Percentiles rank a stretch among this genome's conserved stretches.
Conservation (phyloP, 2,113 vertebrate genomes). For the Brachypteracias leptosomus region DNA sequence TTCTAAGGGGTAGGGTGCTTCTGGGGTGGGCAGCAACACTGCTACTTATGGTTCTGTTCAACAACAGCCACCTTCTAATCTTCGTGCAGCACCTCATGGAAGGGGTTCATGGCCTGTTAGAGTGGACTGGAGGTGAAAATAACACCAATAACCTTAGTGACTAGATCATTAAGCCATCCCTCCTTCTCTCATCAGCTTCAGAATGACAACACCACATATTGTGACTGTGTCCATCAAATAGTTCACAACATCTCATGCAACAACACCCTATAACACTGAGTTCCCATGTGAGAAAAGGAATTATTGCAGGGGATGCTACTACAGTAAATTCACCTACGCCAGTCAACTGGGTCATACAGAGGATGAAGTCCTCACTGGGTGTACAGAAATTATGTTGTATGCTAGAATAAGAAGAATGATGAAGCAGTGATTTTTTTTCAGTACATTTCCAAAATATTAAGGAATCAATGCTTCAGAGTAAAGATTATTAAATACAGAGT, state of each 20-base stretch:
- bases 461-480: neutral
- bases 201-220: too few species aligned
- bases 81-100: neutral
- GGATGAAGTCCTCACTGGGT: neutral
- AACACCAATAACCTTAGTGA: neutral
- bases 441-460: neutral
- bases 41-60: too few species aligned
- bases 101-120: too few species aligned
- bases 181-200: neutral
- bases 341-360: neutral
- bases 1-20: neutral
- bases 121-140: neutral
- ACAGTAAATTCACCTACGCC: neutral
- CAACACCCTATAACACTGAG: accelerated
- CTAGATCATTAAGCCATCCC: neutral
- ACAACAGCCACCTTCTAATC: neutral
- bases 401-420: neutral
- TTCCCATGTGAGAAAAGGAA: neutral
- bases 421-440: neutral
- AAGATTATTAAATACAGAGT: neutral
- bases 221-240: neutral
- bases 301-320: neutral
- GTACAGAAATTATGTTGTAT: neutral
- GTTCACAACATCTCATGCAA: neutral
- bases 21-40: neutral